Evolutionary conservation across 2,113 vertebrate species (phyloP).

Genomic region (Dendrocopos noguchii): DNA sequence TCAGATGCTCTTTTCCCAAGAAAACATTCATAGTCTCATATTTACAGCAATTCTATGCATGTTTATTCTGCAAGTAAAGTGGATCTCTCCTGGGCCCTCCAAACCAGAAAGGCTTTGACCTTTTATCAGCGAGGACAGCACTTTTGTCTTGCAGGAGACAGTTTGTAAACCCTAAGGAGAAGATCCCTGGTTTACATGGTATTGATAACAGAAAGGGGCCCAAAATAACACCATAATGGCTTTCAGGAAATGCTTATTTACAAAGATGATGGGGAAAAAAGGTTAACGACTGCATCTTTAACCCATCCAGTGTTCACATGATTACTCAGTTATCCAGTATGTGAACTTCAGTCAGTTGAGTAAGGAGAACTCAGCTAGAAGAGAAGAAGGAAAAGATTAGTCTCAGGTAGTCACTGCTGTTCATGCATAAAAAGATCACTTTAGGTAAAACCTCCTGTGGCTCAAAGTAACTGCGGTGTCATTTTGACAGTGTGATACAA

Average conservation of each 20-base stretch:
- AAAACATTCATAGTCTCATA: background rate
- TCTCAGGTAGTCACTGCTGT: background rate
- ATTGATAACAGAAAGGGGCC: background rate
- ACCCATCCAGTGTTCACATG: background rate
- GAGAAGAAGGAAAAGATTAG: constrained; percentile 53
- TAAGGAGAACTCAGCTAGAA: constrained; percentile 83
- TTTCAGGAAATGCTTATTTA: constrained; percentile 44
- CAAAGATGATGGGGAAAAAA: background rate
- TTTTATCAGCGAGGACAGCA: background rate
- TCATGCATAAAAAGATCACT: background rate
- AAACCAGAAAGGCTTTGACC: background rate
- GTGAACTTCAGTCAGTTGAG: constrained; percentile 71
- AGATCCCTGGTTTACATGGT: background rate
- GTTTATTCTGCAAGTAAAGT: background rate
- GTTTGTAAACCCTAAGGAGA: background rate
- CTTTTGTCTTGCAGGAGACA: background rate
- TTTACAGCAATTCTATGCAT: background rate
- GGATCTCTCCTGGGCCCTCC: background rate
- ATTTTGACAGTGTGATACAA: background rate
- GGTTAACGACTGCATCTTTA: background rate
- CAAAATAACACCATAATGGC: background rate
- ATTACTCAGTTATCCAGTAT: background rate
- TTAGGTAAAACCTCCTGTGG: background rate
- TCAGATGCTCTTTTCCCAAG: background rate
- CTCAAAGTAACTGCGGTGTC: background rate